Evolutionary conservation across 2,797 vertebrate genomes (phyloP), one percentile per base, ranked within the genome.

Genomic region (Ctenosaura bakeri): DNA sequence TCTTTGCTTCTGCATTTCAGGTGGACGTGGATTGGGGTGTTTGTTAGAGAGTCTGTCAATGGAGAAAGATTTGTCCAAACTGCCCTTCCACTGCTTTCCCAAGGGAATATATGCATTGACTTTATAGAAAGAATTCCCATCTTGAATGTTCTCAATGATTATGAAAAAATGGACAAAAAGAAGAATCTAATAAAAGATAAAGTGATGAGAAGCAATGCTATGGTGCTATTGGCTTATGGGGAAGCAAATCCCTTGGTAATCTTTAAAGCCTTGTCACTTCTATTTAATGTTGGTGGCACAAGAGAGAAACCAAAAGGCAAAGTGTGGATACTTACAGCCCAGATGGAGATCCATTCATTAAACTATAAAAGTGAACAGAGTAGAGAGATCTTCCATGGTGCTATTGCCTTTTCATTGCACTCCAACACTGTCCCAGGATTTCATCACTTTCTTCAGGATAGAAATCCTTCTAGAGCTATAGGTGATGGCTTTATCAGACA

Each of bases 251-350:
- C 42, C 13, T 35, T 69, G 20, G 29, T 14, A 35, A 35, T 26
- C 16, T 80, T 87, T 14, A 64, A 42, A 87, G 69, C 6, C 4
- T 6, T 80, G 20, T 4, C 42, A 52, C 35, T 35, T 54, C 13
- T 88, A 80, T 80, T 10, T 69, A 9, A 69, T 12, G 29, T 16
- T 20, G 62, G 4, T 76, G 59, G 46, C 16, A 35, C 1, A 6
- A 16, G 32, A 88, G 26, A 73, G 32, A 38, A 7, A 35, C 24
- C 64, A 38, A 66, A 86, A 42, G 71, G 71, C 6, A 86, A 88
- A 80, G 86, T 88, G 26, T 80, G 86, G 77, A 80, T 88, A 80
- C 42, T 6, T 1, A 88, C 86, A 54, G 62, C 77, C n/a, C 62
- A 88, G 22, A 24, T 80, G 22, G 86, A 88, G 32, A 46, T 52